Percentiles rank a stretch among this genome's conserved stretches.
These are phyloP conservation scores for Heliconius cydno DNA, from an alignment of 2,888 invertebrate species.

Conservation along the genomic window DNA sequence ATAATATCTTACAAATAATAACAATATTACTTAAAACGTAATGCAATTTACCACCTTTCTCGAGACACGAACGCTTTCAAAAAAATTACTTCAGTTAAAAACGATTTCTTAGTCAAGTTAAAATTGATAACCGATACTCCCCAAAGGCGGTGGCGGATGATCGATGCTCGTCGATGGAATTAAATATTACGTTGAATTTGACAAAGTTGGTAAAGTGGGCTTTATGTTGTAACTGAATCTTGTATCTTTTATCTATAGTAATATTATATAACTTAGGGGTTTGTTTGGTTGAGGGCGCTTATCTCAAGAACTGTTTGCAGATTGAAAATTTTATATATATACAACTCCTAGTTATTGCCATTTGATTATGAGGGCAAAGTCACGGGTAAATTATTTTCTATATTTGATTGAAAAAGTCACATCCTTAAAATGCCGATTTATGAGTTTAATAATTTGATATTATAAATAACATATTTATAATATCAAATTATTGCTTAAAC, in stretches of 20 bases:
- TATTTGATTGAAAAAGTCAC: too few relatives aligned
- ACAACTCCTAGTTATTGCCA: too few relatives aligned
- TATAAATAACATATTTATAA: too few relatives aligned
- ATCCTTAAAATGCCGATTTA: too few relatives aligned
- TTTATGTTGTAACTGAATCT: background rate
- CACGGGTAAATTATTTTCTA: too few relatives aligned
- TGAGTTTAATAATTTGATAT: too few relatives aligned
- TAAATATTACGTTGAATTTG: constrained; percentile 49
- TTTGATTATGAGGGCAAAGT: too few relatives aligned
- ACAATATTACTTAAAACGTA: background rate
- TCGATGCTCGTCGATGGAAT: constrained; percentile 67
- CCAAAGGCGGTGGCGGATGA: constrained; percentile 55
- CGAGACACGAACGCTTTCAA: constrained; percentile 57
- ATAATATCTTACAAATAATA: background rate
- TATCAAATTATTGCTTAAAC: too few relatives aligned
- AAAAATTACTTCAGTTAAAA: constrained; percentile 67
- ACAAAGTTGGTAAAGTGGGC: constrained; percentile 13
- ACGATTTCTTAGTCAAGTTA: constrained; percentile 69
- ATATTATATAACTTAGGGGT: background rate
- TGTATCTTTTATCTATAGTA: background rate
- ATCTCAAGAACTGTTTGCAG: background rate
- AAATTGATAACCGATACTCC: constrained; percentile 58
- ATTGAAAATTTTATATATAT: too few relatives aligned
- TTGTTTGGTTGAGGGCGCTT: background rate
- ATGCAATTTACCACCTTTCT: background rate